A percentile compares a stretch with the other conserved stretches of the same genome.
Evolutionary conservation across 1,140 invertebrate species (phyloP).

Genomic region (Listronotus oregonensis): DNA sequence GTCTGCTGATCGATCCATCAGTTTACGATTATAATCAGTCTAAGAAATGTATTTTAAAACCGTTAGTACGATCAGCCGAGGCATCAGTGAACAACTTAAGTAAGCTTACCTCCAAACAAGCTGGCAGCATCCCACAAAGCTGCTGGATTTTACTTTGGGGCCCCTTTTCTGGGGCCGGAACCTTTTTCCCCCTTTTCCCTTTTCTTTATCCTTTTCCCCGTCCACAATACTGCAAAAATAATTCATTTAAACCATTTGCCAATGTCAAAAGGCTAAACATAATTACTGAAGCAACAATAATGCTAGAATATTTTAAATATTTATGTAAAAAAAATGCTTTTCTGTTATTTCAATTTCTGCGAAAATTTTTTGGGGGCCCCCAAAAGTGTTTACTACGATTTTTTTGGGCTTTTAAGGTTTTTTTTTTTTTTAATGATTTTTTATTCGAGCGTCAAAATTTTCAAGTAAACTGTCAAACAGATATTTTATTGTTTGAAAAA

Average conservation of each 20-base stretch:
- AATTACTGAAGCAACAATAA: too few species aligned
- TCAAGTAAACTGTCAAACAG: constrained; percentile 24
- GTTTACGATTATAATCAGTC: too few species aligned
- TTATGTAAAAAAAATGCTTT: too few species aligned
- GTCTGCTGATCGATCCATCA: too few species aligned
- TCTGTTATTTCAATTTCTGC: background rate
- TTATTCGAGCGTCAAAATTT: constrained; percentile 22
- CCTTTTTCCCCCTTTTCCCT: constrained; percentile 54
- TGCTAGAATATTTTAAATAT: too few species aligned
- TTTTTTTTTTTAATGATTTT: constrained; percentile 3
- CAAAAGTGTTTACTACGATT: too few species aligned
- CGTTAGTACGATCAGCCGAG: too few species aligned
- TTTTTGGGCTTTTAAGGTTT: background rate
- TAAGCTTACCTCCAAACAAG: constrained; percentile 64
- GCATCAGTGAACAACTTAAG: background rate
- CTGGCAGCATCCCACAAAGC: constrained; percentile 67
- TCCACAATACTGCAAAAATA: constrained; percentile 42
- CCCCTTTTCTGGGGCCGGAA: constrained; percentile 53
- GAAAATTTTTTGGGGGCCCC: too few species aligned
- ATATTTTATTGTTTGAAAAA: constrained; percentile 3
- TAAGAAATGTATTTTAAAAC: too few species aligned
- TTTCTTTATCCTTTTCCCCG: constrained; percentile 58
- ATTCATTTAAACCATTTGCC: background rate
- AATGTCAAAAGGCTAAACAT: background rate
- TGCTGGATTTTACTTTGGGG: constrained; percentile 57